phyloP scores from a whole-genome alignment of 2,797 vertebrate genomes.

The Leptodactylus fallax region DNA sequence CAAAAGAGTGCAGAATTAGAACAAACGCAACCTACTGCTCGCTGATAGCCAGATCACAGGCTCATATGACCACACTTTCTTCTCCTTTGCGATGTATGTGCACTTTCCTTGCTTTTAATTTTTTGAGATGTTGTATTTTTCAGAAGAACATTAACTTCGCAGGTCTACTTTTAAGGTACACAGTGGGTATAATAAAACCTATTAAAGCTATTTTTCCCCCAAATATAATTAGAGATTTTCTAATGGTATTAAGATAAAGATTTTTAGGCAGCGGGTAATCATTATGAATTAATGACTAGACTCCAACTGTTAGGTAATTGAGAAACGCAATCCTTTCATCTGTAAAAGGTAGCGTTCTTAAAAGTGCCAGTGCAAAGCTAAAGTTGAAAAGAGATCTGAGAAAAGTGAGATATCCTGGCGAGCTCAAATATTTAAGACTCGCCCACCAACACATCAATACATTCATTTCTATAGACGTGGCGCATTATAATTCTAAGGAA shows the following conservation, averaged over 20 bases:
- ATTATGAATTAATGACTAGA: slow-evolving; percentile 54
- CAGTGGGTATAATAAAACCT: slow-evolving; percentile 47
- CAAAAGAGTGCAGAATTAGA: neutral
- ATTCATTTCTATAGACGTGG: neutral
- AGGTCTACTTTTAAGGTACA: slow-evolving; percentile 29
- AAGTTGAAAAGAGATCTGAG: slow-evolving; percentile 37
- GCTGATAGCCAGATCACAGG: neutral
- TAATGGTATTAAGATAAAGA: slow-evolving; percentile 42
- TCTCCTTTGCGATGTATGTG: neutral
- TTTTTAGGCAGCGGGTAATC: slow-evolving; percentile 43
- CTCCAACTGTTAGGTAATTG: slow-evolving; percentile 54
- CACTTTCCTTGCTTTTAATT: neutral
- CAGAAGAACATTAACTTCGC: slow-evolving; percentile 13
- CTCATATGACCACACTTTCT: neutral
- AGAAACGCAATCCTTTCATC: slow-evolving; percentile 47
- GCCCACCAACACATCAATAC: slow-evolving; percentile 33
- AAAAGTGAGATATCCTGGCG: slow-evolving; percentile 21
- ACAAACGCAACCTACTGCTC: neutral
- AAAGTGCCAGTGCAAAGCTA: slow-evolving; percentile 37
- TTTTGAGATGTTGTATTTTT: slow-evolving; percentile 17
- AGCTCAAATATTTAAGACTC: slow-evolving; percentile 27
- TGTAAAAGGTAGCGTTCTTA: slow-evolving; percentile 30
- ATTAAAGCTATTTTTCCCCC: slow-evolving; percentile 25
- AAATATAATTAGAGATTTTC: slow-evolving; percentile 49
- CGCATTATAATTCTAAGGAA: neutral